phyloP scores from a whole-genome alignment of 2,113 vertebrate genomes.

The Loxodonta africana region DNA sequence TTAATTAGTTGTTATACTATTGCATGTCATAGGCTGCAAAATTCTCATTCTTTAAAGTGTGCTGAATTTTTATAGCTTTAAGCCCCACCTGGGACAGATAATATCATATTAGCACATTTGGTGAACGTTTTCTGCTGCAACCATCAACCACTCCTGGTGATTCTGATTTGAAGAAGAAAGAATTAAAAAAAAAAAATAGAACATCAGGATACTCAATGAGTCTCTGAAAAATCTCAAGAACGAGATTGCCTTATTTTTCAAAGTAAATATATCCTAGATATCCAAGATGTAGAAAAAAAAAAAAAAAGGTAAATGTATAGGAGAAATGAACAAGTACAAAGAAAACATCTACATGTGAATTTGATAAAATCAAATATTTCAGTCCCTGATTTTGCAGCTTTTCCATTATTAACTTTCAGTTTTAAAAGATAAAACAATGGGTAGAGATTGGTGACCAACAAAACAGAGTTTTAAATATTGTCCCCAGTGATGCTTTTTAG shows the following conservation, averaged over 20 bases:
- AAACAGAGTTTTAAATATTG: background rate
- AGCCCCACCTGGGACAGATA: background rate
- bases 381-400: background rate
- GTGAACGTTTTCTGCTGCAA: background rate
- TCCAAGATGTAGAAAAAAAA: background rate
- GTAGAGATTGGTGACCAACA: background rate
- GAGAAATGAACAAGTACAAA: background rate
- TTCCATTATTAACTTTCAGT: background rate
- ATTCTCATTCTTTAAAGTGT: slow-evolving; percentile 9
- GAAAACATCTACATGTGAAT: background rate
- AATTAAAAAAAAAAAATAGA: background rate
- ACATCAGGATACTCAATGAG: background rate
- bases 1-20: background rate
- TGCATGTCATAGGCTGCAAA: background rate
- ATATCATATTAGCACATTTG: background rate
- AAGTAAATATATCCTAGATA: background rate
- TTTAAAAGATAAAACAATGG: background rate
- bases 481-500: background rate
- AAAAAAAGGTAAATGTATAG: background rate
- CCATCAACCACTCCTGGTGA: background rate
- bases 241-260: background rate
- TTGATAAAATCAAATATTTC: background rate
- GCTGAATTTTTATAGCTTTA: background rate
- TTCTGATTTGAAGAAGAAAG: background rate
- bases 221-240: background rate